Evolutionary conservation across 2,797 vertebrate species (phyloP), one percentile per base, ranked within the genome.

Genomic region (Dryobates pubescens): DNA sequence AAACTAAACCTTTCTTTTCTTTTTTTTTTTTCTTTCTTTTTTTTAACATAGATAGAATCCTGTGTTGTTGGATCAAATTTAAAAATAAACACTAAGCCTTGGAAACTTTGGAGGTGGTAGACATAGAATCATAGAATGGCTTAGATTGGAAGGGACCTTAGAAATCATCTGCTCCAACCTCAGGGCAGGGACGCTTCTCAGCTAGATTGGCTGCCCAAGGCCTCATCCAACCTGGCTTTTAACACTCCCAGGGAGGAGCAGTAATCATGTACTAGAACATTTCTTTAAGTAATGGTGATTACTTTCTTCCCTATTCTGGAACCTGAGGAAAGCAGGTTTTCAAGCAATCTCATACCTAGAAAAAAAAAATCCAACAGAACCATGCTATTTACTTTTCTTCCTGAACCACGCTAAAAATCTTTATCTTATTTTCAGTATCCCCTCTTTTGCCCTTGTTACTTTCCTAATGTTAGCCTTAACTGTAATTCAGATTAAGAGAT

Each of bases 191-290:
- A 51, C 6, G 23, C 49, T 23, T 13, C 49, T 51, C 49, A 51
- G 23, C 22, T 51, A 51, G 49, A 51, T 13, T 24, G 49, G 23
- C 49, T 51, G 49, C 12, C 49, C 49, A 51, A 51, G 23, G 49
- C 49, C 49, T 51, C 22, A 51, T 51, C 49, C 49, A 51, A 24
- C 23, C 23, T 51, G 49, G 49, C 23, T 51, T 51, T 13, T 12
- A 18, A 51, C 49, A 51, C 5, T 9, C 23, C 12, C 49, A 51
- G 23, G 49, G 22, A 49, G 20, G 11, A 49, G 47, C 47, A 49
- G 20, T 49, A 49, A 49, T 11, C 47, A 9, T 0, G 1, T 26
- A 7, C 13, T 14, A 11, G 14, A 49, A 36, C 36, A 14, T 26
- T 62, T 18, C 29, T 92, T 61, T 70, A 67, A 54, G 69, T 41